Percentiles rank a stretch among this genome's conserved stretches.
Evolutionary conservation across 1,140 invertebrate species (phyloP).

Genomic region (Cryptotermes secundus): DNA sequence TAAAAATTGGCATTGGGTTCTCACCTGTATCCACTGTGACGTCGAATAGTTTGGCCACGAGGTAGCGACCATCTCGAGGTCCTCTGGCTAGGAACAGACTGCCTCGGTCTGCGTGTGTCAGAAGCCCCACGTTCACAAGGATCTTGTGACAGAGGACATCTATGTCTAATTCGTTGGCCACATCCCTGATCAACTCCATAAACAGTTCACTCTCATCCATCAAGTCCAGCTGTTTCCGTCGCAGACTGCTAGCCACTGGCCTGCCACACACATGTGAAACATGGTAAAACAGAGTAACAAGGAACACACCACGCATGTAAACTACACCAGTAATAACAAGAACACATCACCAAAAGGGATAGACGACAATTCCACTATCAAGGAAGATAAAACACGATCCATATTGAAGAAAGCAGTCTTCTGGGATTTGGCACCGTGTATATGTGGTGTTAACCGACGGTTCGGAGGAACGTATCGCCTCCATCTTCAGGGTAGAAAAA

Average conservation of each 20-base stretch:
- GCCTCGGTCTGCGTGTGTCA: conserved; percentile 84
- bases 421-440: too few species aligned
- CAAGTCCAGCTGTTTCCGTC: conserved; percentile 58
- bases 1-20: neutral
- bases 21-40: conserved; percentile 50
- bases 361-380: too few species aligned
- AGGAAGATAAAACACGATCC: too few species aligned
- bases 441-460: too few species aligned
- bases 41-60: conserved; percentile 90
- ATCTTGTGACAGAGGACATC: conserved; percentile 93
- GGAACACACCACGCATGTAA: too few species aligned
- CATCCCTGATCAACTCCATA: conserved; percentile 91
- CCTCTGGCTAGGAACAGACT: conserved; percentile 86
- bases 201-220: conserved; percentile 80
- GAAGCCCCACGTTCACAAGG: conserved; percentile 82
- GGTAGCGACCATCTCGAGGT: conserved; percentile 67
- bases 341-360: too few species aligned
- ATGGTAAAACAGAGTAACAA: too few species aligned
- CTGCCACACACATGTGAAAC: neutral
- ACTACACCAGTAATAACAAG: too few species aligned
- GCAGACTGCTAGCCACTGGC: conserved; percentile 5
- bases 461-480: too few species aligned
- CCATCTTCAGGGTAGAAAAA: too few species aligned
- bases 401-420: too few species aligned
- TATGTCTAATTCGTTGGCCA: conserved; percentile 90